Conservation (phyloP, 2,888 invertebrate species). For the Liposcelis brunnea region DNA sequence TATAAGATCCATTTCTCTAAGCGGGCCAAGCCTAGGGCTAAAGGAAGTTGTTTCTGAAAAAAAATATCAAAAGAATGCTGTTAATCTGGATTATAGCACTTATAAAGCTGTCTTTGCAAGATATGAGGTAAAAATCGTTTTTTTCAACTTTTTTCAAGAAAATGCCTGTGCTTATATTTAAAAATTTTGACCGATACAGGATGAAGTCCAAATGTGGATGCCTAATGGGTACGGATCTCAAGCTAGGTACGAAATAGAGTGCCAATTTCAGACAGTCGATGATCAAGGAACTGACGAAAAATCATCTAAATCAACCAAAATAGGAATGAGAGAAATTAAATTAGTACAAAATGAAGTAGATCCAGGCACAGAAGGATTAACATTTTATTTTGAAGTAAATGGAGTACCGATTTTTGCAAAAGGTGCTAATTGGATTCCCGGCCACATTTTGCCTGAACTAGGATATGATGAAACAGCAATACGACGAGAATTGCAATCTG, state of each 20-base stretch:
- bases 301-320: background rate
- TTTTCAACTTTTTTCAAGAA: too few relatives aligned
- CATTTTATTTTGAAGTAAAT: too few relatives aligned
- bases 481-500: slow-evolving; percentile 44
- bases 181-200: too few relatives aligned
- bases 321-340: background rate
- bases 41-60: too few relatives aligned
- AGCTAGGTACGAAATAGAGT: background rate
- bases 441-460: slow-evolving; percentile 63
- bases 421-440: slow-evolving; percentile 88
- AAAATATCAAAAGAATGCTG: too few relatives aligned
- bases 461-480: slow-evolving; percentile 38
- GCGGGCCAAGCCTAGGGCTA: too few relatives aligned
- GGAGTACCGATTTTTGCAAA: slow-evolving; percentile 79
- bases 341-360: background rate
- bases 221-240: background rate
- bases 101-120: too few relatives aligned
- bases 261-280: background rate
- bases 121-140: too few relatives aligned
- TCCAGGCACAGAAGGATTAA: too few relatives aligned
- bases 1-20: too few relatives aligned
- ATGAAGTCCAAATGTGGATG: background rate
- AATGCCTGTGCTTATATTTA: too few relatives aligned
- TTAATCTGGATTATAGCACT: too few relatives aligned
- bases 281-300: background rate